Evolutionary conservation across 2,888 invertebrate species (phyloP).

Genomic region (Macrosoma leucophasiata): DNA sequence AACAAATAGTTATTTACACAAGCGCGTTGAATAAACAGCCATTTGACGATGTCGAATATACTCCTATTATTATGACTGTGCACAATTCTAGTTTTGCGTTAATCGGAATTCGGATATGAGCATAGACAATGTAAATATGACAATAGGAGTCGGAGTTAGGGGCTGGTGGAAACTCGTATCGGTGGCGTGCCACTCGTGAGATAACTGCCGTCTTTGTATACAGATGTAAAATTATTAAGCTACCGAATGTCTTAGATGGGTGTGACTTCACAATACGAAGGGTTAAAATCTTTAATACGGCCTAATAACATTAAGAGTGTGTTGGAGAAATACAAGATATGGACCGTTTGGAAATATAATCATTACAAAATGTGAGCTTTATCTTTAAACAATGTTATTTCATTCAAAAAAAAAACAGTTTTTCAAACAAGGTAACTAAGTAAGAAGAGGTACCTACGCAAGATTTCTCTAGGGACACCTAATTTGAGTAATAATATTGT

Average conservation of each 20-base stretch:
- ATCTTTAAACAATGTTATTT: no score
- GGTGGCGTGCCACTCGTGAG: constrained; percentile 65
- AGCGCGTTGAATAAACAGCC: constrained; percentile 4
- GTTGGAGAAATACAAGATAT: no score
- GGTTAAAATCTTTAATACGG: constrained; percentile 37
- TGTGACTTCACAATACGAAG: constrained; percentile 45
- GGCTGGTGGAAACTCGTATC: constrained; percentile 60
- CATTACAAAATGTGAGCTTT: no score
- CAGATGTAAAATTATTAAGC: constrained; percentile 68
- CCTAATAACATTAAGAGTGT: no score
- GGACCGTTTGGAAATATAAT: no score
- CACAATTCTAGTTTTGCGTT: constrained; percentile 51
- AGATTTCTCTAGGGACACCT: no score
- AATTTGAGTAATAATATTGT: no score
- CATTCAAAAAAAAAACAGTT: no score
- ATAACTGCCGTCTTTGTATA: constrained; percentile 68
- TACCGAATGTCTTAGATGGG: constrained; percentile 53
- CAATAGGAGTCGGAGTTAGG: constrained; percentile 59
- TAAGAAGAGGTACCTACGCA: no score
- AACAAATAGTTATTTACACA: constrained; percentile 18
- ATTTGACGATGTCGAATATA: no score
- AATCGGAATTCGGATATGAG: constrained; percentile 68
- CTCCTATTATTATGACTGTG: constrained; percentile 21
- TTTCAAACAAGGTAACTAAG: no score
- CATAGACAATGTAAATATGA: constrained; percentile 73